Evolutionary conservation across 2,113 vertebrate species (phyloP).

Genomic region (Sialia sialis): DNA sequence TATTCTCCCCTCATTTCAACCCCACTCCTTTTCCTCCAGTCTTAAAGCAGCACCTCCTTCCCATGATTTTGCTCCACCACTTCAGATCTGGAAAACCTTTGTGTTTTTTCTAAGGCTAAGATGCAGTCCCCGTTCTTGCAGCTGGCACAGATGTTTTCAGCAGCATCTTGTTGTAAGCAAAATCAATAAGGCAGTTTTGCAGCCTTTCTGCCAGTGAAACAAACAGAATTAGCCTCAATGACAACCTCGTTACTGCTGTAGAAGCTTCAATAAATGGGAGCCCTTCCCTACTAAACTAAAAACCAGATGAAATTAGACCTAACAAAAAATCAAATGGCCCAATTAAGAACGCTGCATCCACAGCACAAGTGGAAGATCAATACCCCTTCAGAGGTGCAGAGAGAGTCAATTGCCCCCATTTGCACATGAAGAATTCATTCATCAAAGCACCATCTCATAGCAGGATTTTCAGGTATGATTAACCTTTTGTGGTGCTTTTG

Average conservation of each 20-base stretch:
- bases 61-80: not conserved
- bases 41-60: not conserved
- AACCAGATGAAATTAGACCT: conserved; percentile 7
- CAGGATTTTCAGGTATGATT: conserved; percentile 11
- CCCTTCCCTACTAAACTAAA: conserved; percentile 16
- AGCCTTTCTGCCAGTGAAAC: conserved; percentile 52
- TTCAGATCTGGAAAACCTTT: not conserved
- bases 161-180: not conserved
- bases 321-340: not conserved
- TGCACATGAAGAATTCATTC: conserved; percentile 27
- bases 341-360: conserved; percentile 36
- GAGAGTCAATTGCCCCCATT: conserved; percentile 9
- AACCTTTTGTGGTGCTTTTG: not conserved
- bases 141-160: not conserved
- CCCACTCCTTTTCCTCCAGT: not conserved
- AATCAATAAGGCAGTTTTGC: conserved; percentile 57
- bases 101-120: not conserved
- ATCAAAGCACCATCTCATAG: not conserved
- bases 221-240: conserved; percentile 55
- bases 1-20: not conserved
- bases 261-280: conserved; percentile 52
- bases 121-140: not conserved
- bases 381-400: conserved; percentile 33
- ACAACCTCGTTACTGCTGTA: conserved; percentile 60
- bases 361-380: conserved; percentile 60